Evolutionary conservation across 1,140 invertebrate genomes (phyloP), one percentile per base, ranked within the genome.

Genomic region (Lordiphosa stackelbergi): DNA sequence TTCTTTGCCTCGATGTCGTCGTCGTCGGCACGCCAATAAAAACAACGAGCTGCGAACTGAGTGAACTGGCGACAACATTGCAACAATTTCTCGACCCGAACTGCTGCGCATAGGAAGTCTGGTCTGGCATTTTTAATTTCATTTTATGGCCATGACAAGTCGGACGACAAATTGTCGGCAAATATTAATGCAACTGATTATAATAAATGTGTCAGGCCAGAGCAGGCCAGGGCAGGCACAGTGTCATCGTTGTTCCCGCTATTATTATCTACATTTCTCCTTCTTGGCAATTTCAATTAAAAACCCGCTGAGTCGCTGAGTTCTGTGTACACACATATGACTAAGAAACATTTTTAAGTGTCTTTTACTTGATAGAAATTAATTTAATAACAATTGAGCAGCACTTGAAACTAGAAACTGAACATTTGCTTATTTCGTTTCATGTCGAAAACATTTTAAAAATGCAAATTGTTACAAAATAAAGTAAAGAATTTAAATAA

Each of bases 151-250:
- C 35, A 31, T 52, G 53, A 69, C 69, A 60, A 49, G 63, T 51
- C 58, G 59, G 77, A 81, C 77, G 77, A 81, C 75, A 81, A 81
- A 81, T 81, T 81, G 75, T 83, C 77, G 75, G 75, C 72, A 81
- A 81, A 83, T 81, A 81, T 81, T 81, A 81, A 81, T 81, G 75
- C 75, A 83, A 81, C 75, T 75, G 75, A 81, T 81, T 81, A 81
- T 83, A 81, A 81, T 79, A 79, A 81, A 79, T 81, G 77, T 72
- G 75, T 63, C 68, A 3, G 28, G 28, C 7, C 28, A 31, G 28
- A 3, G 28, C 28, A 8, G 28, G 28, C 28, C 28, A 31, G 28
- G 28, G 28, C 28, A 66, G 74, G 62, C 69, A 72, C 75, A 57
- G 19, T 54, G 47, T 52, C 54, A 37, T 61, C 72, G 48, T 55